Evolutionary conservation across 2,888 invertebrate species (phyloP).

Genomic region (Dendrolimus pini): DNA sequence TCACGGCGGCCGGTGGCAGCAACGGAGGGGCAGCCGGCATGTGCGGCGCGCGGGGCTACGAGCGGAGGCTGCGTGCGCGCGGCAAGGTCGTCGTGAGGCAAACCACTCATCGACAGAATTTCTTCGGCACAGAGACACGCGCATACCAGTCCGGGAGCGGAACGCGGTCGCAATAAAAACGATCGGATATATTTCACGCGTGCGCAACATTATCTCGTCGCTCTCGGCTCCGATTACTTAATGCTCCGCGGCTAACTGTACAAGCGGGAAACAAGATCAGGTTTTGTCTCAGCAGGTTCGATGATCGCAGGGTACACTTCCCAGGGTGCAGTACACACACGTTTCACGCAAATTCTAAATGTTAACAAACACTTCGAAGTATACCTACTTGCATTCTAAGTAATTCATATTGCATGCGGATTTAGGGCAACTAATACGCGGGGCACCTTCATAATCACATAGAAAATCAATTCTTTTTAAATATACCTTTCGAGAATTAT

Average conservation of each 20-base stretch:
- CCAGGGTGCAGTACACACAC: constrained; percentile 35
- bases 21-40: constrained; percentile 28
- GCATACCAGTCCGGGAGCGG: constrained; percentile 57
- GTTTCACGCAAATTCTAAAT: neutral
- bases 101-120: constrained; percentile 71
- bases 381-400: neutral
- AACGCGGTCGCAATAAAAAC: constrained; percentile 71
- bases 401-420: neutral
- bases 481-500: too few species aligned
- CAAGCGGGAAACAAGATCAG: constrained; percentile 65
- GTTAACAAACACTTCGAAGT: neutral
- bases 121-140: constrained; percentile 64
- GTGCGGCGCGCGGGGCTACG: constrained; percentile 15
- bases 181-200: constrained; percentile 74
- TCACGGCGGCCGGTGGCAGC: constrained; percentile 59
- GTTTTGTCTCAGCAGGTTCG: constrained; percentile 66
- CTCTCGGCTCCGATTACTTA: constrained; percentile 73
- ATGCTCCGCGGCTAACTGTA: constrained; percentile 69
- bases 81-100: constrained; percentile 74
- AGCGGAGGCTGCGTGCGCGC: constrained; percentile 36
- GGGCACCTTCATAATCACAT: too few species aligned
- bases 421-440: neutral
- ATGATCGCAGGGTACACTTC: constrained; percentile 51
- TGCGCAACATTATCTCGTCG: constrained; percentile 72
- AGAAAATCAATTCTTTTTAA: too few species aligned